These are phyloP conservation scores for Anolis sagrei DNA, from an alignment of 2,113 vertebrate genomes.

Conservation along the genomic window DNA sequence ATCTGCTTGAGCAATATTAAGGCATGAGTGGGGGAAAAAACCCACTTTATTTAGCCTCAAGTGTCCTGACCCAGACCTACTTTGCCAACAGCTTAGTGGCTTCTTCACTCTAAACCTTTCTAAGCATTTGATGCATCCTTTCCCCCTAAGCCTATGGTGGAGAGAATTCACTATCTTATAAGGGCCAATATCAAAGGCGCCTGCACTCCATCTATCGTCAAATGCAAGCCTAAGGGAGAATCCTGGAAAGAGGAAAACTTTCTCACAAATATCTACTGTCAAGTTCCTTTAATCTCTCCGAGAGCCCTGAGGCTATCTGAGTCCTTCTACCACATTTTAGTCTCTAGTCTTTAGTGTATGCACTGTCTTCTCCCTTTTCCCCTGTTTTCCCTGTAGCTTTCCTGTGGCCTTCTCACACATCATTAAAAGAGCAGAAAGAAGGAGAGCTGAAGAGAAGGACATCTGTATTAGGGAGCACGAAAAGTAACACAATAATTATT, in stretches of 20 bases:
- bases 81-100: not conserved
- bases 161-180: not conserved
- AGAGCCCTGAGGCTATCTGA: not conserved
- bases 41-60: not conserved
- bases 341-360: not conserved
- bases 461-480: not conserved
- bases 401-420: not conserved
- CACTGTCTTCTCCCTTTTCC: not conserved
- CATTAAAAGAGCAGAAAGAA: slow-evolving; percentile 6
- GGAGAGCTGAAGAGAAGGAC: not conserved
- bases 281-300: slow-evolving; percentile 24
- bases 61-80: not conserved
- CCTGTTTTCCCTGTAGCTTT: not conserved
- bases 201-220: slow-evolving; percentile 18
- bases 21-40: not conserved
- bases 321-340: slow-evolving; percentile 14
- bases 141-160: not conserved
- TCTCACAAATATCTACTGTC: slow-evolving; percentile 25
- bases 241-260: slow-evolving; percentile 20
- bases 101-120: not conserved
- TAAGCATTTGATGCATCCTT: not conserved
- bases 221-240: slow-evolving; percentile 25
- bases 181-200: not conserved
- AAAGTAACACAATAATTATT: not conserved
- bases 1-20: not conserved